Evolutionary conservation across 2,113 vertebrate species (phyloP).

Genomic region (Oreochromis niloticus): DNA sequence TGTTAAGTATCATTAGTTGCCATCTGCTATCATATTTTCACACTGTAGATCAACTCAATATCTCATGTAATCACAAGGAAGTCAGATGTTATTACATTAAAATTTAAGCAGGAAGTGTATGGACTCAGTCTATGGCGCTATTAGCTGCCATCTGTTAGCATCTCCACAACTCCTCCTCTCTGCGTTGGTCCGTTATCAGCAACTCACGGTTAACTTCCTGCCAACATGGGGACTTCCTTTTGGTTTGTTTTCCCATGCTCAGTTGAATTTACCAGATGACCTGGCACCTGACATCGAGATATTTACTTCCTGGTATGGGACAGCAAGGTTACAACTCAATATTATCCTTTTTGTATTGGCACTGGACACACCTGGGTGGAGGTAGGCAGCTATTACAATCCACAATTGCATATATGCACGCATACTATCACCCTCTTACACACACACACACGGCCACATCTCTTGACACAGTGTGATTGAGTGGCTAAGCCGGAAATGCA

Average conservation of each 20-base stretch:
- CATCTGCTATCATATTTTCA: slow-evolving; percentile 31
- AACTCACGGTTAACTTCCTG: slow-evolving; percentile 12
- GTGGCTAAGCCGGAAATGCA: slow-evolving; percentile 33
- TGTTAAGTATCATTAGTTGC: slow-evolving; percentile 44
- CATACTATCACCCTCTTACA: neutral
- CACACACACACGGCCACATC: neutral
- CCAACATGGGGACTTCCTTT: slow-evolving; percentile 17
- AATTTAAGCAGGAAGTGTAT: slow-evolving; percentile 48
- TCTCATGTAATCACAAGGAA: slow-evolving; percentile 55
- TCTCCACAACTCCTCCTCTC: neutral
- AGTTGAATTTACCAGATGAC: slow-evolving; percentile 27
- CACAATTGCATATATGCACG: neutral
- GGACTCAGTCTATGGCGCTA: slow-evolving; percentile 17
- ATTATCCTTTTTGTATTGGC: slow-evolving; percentile 34
- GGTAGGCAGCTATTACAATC: neutral
- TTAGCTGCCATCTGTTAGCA: slow-evolving; percentile 55
- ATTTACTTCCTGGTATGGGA: slow-evolving; percentile 41
- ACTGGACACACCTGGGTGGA: slow-evolving; percentile 33
- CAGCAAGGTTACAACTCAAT: slow-evolving; percentile 39
- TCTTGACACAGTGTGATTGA: slow-evolving; percentile 29
- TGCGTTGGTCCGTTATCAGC: neutral
- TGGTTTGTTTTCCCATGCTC: slow-evolving; percentile 10
- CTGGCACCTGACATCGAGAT: slow-evolving; percentile 10
- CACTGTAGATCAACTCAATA: slow-evolving; percentile 34
- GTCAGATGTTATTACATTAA: slow-evolving; percentile 49